Evolutionary conservation across 2,888 invertebrate species (phyloP), one percentile per base, ranked within the genome.

Genomic region (Dryococelus australis): DNA sequence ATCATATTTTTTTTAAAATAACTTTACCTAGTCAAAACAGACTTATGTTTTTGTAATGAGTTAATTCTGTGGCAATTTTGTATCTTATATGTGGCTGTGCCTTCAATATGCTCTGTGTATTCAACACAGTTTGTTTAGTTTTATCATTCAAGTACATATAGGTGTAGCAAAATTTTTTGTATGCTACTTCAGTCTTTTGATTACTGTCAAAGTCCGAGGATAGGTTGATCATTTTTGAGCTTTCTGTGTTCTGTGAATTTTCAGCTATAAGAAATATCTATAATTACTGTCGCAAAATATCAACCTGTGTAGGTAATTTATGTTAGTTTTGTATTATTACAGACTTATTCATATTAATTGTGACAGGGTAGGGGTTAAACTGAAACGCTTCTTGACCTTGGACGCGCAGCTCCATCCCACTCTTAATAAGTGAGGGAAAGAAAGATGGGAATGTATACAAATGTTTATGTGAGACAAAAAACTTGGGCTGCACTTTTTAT

Each of bases 31-130:
- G 65, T 65, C 65, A 65, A 24, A 65, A 65, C 65, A 65, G 65
- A n/a, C 65, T 65, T 65, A 65, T 65, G 65, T 65, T 16, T 65
- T 24, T 24, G 20, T 65, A 65, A 65, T 65, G 65, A 65, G 65
- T 65, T 65, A 24, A 24, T n/a, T 65, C 6, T 65, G n/a, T 65
- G 8, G 65, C 65, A 65, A 1, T 65, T 65, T 65, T 65, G 65
- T 65, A 20, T 65, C 65, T 65, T 24, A 65, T 65, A 65, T 65
- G n/a, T 65, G 65, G 65, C 65, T 65, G 65, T 65, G 65, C 65
- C 65, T 65, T 65, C n/a, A 24, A 65, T 20, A 65, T n/a, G 65
- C 65, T 65, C 65, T 65, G 65, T 65, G 65, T 65, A 65, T 65
- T 5, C n/a, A n/a, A 65, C 65, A 65, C 65, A 65, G 65, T 65